Percentiles rank a stretch among this genome's conserved stretches.
These are phyloP conservation scores for Gastrophysa polygoni DNA, from an alignment of 2,888 invertebrate genomes.

Conservation along the genomic window DNA sequence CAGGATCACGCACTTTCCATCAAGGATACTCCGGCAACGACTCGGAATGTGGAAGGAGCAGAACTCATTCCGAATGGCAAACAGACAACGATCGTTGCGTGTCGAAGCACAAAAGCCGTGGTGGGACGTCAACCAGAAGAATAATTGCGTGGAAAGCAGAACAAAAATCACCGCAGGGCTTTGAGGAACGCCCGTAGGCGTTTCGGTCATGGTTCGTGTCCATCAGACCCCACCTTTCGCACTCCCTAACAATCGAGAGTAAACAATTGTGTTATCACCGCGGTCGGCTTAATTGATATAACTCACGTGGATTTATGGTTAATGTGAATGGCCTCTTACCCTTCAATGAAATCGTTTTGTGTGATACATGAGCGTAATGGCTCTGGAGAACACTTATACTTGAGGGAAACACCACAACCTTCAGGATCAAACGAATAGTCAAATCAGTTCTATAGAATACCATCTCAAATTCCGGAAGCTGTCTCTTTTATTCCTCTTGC, in stretches of 20 bases:
- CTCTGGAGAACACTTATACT: too few species aligned
- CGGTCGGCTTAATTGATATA: not conserved
- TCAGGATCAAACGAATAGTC: too few species aligned
- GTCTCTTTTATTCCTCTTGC: too few species aligned
- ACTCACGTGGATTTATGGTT: not conserved
- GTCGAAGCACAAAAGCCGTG: not conserved
- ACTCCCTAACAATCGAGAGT: conserved; percentile 22
- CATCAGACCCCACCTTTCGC: conserved; percentile 36
- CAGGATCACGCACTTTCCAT: too few species aligned
- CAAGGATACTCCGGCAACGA: too few species aligned
- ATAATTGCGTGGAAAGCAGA: not conserved
- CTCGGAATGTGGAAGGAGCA: not conserved
- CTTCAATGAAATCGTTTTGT: not conserved
- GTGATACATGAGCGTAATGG: not conserved
- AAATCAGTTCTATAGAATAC: too few species aligned
- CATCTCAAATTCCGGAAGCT: too few species aligned
- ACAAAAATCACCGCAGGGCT: conserved; percentile 13
- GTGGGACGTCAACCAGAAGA: not conserved
- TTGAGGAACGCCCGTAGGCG: conserved; percentile 39
- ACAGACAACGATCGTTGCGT: not conserved
- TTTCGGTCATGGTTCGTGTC: conserved; percentile 38
- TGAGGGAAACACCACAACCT: too few species aligned
- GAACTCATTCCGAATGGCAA: not conserved
- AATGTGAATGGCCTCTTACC: not conserved
- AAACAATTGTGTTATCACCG: conserved; percentile 11